A percentile compares a stretch with the other conserved stretches of the same genome.
Evolutionary conservation across 2,888 invertebrate genomes (phyloP).

Genomic region (Tholera decimalis): DNA sequence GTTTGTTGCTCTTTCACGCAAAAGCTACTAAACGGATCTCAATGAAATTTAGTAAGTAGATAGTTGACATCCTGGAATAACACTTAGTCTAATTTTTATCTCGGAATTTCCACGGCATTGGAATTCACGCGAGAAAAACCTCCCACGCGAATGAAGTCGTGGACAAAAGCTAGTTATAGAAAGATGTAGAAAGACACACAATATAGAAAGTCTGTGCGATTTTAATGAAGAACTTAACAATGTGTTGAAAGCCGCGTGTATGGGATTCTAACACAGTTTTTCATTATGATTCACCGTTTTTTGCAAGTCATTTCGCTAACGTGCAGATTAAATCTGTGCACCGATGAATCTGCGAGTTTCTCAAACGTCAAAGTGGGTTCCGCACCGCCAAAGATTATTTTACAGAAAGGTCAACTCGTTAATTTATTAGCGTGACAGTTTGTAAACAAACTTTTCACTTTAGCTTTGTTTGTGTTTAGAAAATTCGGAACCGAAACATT

Average conservation of each 20-base stretch:
- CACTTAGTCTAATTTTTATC: no score
- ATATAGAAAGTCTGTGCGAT: slow-evolving; percentile 65
- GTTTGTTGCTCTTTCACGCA: no score
- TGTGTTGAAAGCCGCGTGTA: slow-evolving; percentile 40
- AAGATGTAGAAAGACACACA: slow-evolving; percentile 46
- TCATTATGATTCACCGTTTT: slow-evolving; percentile 34
- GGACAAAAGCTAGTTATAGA: no score
- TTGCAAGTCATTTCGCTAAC: slow-evolving; percentile 58
- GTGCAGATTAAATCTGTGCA: slow-evolving; percentile 48
- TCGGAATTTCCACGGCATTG: no score
- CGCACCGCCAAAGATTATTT: slow-evolving; percentile 29
- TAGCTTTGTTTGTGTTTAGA: slow-evolving; percentile 27
- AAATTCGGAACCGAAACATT: slow-evolving; percentile 20
- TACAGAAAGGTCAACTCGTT: slow-evolving; percentile 54
- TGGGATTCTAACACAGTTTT: slow-evolving; percentile 39
- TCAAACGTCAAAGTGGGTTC: slow-evolving; percentile 24
- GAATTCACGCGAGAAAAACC: no score
- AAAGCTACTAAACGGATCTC: no score
- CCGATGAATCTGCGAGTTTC: slow-evolving; percentile 48
- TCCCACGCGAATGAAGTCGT: no score
- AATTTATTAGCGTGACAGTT: slow-evolving; percentile 57
- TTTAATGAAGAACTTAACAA: slow-evolving; percentile 49
- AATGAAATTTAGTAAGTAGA: no score
- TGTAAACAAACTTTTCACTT: slow-evolving; percentile 40
- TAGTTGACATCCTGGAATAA: no score